phyloP scores from a whole-genome alignment of 1,140 invertebrate genomes.

The Procambarus clarkii region DNA sequence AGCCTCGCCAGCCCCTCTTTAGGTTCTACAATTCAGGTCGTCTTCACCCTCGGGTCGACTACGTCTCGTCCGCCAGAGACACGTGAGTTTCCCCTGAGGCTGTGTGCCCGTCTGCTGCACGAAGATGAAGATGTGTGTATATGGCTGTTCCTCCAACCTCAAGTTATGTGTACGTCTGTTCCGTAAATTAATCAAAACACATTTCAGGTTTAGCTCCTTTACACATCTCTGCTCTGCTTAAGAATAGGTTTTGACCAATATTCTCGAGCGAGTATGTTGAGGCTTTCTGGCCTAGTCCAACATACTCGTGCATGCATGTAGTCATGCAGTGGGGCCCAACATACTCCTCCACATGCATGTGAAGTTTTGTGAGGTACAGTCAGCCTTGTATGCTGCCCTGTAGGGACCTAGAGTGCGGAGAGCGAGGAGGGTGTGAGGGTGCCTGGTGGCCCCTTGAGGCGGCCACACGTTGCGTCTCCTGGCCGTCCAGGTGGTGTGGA shows the following conservation, averaged over 20 bases:
- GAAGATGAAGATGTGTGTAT: no score
- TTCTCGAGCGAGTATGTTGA: no score
- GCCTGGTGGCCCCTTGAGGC: not conserved
- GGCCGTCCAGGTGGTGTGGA: not conserved
- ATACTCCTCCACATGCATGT: not conserved
- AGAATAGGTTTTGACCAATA: no score
- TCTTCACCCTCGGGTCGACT: slow-evolving; percentile 3
- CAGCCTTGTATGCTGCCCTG: not conserved
- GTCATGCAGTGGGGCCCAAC: not conserved
- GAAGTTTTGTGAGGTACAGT: not conserved
- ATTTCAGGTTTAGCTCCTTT: no score
- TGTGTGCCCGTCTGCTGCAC: no score
- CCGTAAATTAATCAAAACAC: no score
- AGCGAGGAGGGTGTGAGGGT: not conserved
- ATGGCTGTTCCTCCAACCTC: no score
- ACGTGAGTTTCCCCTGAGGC: not conserved
- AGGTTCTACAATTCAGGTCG: slow-evolving; percentile 40
- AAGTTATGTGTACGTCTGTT: no score
- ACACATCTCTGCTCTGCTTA: no score
- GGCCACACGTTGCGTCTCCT: not conserved
- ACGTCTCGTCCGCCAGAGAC: not conserved
- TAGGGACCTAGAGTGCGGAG: not conserved
- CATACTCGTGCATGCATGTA: not conserved
- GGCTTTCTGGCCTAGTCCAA: not conserved
- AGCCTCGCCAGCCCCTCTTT: slow-evolving; percentile 29